Percentiles rank a stretch among this genome's conserved stretches.
phyloP scores from a whole-genome alignment of 2,113 vertebrate genomes.

The Equus quagga region DNA sequence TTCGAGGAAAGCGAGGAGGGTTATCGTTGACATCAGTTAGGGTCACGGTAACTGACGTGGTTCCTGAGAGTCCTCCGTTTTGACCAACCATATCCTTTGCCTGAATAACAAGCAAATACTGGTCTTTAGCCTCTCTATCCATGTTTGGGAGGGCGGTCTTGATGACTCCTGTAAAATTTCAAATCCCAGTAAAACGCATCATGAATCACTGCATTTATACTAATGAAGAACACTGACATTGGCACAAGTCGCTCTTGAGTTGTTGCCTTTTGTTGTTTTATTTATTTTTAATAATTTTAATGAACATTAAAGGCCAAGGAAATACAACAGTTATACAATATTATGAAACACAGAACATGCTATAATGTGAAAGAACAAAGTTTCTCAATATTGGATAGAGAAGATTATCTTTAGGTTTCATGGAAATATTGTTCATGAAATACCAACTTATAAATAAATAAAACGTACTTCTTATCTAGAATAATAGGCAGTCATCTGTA shows the following conservation, averaged over 20 bases:
- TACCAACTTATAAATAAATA: neutral
- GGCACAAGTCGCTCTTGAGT: neutral
- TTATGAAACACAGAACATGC: neutral
- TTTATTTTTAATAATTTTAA: slow-evolving; percentile 5
- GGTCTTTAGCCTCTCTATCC: slow-evolving; percentile 98
- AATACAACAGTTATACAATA: neutral
- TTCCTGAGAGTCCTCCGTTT: slow-evolving; percentile 97
- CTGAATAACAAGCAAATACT: slow-evolving; percentile 97
- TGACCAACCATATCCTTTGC: slow-evolving; percentile 99
- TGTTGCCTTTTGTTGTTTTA: neutral
- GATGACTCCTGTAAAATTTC: slow-evolving; percentile 92
- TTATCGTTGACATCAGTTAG: slow-evolving; percentile 98
- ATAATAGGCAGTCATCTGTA: neutral
- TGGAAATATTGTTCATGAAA: neutral
- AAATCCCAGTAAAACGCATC: slow-evolving; percentile 74
- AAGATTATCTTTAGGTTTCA: neutral
- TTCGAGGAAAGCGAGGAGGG: slow-evolving; percentile 94
- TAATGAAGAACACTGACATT: neutral
- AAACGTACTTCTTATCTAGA: neutral
- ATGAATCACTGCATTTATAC: neutral
- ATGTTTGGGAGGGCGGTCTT: slow-evolving; percentile 97
- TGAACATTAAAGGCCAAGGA: neutral
- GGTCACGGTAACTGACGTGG: slow-evolving; percentile 96
- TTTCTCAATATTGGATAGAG: neutral
- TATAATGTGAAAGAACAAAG: neutral